These are phyloP conservation scores for Diogma glabrata DNA, from an alignment of 2,888 invertebrate genomes.

Conservation along the genomic window DNA sequence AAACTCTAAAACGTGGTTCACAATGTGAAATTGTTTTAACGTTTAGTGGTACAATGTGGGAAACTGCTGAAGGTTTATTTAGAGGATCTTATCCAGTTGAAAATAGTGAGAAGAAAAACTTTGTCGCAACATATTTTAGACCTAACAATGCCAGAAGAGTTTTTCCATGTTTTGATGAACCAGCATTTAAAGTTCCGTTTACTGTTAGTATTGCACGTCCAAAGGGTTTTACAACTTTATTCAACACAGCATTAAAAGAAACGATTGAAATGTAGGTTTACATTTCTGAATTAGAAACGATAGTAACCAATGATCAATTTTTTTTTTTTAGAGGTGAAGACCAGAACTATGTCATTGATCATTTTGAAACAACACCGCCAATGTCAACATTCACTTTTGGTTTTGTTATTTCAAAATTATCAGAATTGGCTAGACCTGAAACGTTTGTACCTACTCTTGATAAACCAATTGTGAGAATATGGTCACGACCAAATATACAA, in stretches of 20 bases:
- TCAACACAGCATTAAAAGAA: slow-evolving; percentile 49
- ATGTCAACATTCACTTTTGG: slow-evolving; percentile 69
- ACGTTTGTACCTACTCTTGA: too few relatives aligned
- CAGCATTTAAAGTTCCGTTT: slow-evolving; percentile 61
- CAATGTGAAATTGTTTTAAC: slow-evolving; percentile 50
- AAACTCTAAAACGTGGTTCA: slow-evolving; percentile 42
- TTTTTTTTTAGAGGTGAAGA: slow-evolving; percentile 11
- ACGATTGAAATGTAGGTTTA: slow-evolving; percentile 49
- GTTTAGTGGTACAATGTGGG: slow-evolving; percentile 53
- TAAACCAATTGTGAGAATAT: slow-evolving; percentile 34
- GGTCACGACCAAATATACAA: slow-evolving; percentile 36
- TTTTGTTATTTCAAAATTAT: slow-evolving; percentile 56
- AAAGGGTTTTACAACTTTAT: slow-evolving; percentile 43
- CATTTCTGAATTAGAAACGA: background rate
- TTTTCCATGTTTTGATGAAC: slow-evolving; percentile 76
- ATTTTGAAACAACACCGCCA: slow-evolving; percentile 57
- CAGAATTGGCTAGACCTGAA: slow-evolving; percentile 24
- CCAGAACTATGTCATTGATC: slow-evolving; percentile 50
- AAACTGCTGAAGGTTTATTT: slow-evolving; percentile 56
- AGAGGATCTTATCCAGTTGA: slow-evolving; percentile 48
- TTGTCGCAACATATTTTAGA: slow-evolving; percentile 55
- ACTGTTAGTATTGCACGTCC: slow-evolving; percentile 50
- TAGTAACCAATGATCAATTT: slow-evolving; percentile 2
- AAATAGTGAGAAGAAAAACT: slow-evolving; percentile 36
- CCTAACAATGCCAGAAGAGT: slow-evolving; percentile 62